Conservation (phyloP, 2,888 invertebrate genomes). For the Eupelmus urozonus region DNA sequence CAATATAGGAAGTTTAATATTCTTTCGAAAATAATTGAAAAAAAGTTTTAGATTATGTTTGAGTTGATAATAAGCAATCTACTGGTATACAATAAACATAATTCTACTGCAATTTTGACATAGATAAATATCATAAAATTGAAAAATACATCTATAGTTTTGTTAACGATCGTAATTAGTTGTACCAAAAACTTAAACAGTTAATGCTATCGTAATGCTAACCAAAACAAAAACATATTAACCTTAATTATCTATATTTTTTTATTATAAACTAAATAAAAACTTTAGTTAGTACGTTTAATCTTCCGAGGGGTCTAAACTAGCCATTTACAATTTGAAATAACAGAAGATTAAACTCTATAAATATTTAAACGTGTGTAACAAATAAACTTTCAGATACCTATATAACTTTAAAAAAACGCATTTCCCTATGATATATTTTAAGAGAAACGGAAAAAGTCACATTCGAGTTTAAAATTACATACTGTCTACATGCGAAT, state of each 20-base stretch:
- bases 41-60: no score
- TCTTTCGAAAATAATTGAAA: no score
- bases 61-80: no score
- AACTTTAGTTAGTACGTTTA: conserved; percentile 30
- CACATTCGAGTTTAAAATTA: conserved; percentile 1
- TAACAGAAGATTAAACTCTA: conserved; percentile 9
- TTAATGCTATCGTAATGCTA: conserved; percentile 6
- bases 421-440: conserved; percentile 44
- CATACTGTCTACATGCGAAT: conserved; percentile 10
- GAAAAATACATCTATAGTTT: not conserved
- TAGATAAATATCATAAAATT: no score
- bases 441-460: conserved; percentile 21
- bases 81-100: no score
- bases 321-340: conserved; percentile 23
- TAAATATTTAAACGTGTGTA: not conserved
- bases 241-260: conserved; percentile 39
- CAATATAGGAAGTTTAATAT: no score
- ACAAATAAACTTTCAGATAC: conserved; percentile 28
- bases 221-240: conserved; percentile 22
- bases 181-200: not conserved
- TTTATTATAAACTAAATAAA: conserved; percentile 27
- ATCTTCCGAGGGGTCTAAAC: conserved; percentile 33
- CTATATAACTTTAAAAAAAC: conserved; percentile 35
- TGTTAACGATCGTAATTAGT: not conserved
- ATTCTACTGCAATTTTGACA: no score